Evolutionary conservation across 1,140 invertebrate genomes (phyloP).

Genomic region (Drosophila melanica): DNA sequence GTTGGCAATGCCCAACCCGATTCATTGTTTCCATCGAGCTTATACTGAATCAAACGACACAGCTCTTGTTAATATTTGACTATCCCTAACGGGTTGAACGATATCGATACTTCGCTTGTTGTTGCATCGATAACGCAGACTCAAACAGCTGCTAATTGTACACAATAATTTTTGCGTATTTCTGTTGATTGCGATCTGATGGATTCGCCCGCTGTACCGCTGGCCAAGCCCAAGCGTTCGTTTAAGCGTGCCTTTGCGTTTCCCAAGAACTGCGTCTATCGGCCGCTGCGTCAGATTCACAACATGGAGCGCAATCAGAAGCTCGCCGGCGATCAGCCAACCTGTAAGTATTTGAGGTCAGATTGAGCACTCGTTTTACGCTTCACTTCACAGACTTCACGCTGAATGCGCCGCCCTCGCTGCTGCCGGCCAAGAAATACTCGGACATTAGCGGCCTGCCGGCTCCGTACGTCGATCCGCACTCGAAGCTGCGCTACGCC

Average conservation of each 20-base stretch:
- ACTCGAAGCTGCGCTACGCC: constrained; percentile 93
- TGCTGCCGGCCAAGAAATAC: constrained; percentile 96
- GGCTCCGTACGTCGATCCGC: constrained; percentile 94
- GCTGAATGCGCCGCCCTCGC: constrained; percentile 95
- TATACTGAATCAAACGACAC: too few species aligned
- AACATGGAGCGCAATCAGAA: constrained; percentile 66
- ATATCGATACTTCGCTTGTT: constrained; percentile 5
- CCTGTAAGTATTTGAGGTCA: constrained; percentile 36
- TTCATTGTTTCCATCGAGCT: too few species aligned
- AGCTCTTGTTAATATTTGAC: neutral
- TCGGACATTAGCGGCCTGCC: constrained; percentile 95
- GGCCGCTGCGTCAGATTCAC: constrained; percentile 64
- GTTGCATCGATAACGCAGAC: neutral
- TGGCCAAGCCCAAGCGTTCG: constrained; percentile 41
- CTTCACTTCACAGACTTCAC: constrained; percentile 87
- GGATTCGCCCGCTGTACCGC: constrained; percentile 18
- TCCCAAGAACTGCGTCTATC: constrained; percentile 63
- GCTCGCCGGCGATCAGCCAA: constrained; percentile 42
- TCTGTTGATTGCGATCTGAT: constrained; percentile 18
- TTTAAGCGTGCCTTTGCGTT: constrained; percentile 62
- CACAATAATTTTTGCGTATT: neutral
- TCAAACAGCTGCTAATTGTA: constrained; percentile 7
- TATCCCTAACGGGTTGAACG: too few species aligned
- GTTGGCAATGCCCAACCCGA: too few species aligned
- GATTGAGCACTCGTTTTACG: neutral